Evolutionary conservation across 2,113 vertebrate genomes (phyloP).

Genomic region (Menidia beryllina): DNA sequence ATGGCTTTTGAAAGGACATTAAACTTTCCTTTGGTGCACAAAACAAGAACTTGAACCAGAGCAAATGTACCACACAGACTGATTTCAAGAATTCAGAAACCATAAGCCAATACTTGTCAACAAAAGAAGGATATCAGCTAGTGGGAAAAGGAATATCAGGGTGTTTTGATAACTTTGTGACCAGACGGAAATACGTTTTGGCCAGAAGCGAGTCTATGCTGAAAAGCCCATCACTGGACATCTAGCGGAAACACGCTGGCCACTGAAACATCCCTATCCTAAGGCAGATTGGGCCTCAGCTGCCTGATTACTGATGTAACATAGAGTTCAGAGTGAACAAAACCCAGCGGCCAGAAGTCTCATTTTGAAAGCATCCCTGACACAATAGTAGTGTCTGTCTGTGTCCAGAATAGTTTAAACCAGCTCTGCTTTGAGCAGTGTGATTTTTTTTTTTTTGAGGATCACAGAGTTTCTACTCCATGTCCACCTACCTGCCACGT

Average conservation of each 20-base stretch:
- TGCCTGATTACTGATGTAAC: slow-evolving; percentile 65
- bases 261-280: slow-evolving; percentile 47
- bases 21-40: slow-evolving; percentile 8
- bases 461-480: background rate
- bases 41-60: background rate
- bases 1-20: slow-evolving; percentile 24
- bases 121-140: background rate
- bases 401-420: slow-evolving; percentile 23
- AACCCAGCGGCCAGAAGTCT: slow-evolving; percentile 31
- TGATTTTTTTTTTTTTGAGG: slow-evolving; percentile 16
- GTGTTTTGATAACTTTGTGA: background rate
- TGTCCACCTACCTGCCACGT: slow-evolving; percentile 27
- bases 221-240: slow-evolving; percentile 4
- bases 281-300: slow-evolving; percentile 37
- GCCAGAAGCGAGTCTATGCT: background rate
- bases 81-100: background rate
- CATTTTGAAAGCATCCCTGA: slow-evolving; percentile 49
- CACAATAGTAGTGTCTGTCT: slow-evolving; percentile 37
- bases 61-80: background rate
- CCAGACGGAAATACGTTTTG: background rate
- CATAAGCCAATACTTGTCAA: no score
- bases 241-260: slow-evolving; percentile 37
- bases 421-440: slow-evolving; percentile 36
- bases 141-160: background rate
- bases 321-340: slow-evolving; percentile 51